Evolutionary conservation across 2,797 vertebrate species (phyloP), one percentile per base, ranked within the genome.

Genomic region (Peromyscus attwateri): DNA sequence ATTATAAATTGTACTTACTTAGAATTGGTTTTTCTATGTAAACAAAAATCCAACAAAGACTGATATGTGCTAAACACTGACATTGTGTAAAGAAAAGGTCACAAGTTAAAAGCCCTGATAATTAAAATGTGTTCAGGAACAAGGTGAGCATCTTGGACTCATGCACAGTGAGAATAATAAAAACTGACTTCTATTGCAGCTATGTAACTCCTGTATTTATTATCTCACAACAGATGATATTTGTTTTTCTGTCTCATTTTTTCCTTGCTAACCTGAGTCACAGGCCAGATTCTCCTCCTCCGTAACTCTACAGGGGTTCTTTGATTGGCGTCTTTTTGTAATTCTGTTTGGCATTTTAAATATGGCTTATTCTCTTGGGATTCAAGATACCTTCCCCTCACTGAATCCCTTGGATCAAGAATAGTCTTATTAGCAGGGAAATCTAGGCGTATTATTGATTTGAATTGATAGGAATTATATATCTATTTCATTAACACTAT

Each of bases 191-290:
- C 57, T 87, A 52, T 46, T 94, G 43, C 70, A 85, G 64, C 93
- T 91, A 76, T 2, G 57, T 91, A 95, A 95, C 57, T 75, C 85
- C 60, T 95, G 81, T 93, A 84, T 96, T 89, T 89, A 91, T 97
- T 97, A 92, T 87, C n/a, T 29, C 94, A 70, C 84, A 94, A 84
- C 91, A 97, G 94, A 96, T 79, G 83, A 95, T 91, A 92, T 93
- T 97, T 97, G 75, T 77, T 96, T 97, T 89, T 93, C 79, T 89
- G 80, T 92, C 97, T 96, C 66, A 88, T 75, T 97, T 70, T 97
- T 94, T 94, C 62, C 90, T 92, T 96, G 95, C 91, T 96, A 97
- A 95, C 97, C 91, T 91, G 89, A 97, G 80, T 66, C 81, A 93
- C 46, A 92, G 96, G 81, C 84, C 94, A 96, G 57, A 95, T 95